phyloP scores from a whole-genome alignment of 2,888 invertebrate species.

The Timandra comae region DNA sequence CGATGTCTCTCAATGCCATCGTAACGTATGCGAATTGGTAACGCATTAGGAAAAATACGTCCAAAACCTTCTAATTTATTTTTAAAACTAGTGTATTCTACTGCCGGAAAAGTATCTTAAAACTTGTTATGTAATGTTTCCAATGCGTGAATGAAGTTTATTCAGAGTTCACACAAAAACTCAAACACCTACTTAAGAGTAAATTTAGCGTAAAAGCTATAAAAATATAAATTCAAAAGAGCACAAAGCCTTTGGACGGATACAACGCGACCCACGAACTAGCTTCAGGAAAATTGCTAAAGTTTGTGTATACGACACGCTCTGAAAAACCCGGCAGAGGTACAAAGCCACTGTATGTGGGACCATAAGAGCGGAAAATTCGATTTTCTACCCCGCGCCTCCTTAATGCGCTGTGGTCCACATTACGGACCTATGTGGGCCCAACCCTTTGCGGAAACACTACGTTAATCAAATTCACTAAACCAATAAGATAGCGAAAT shows the following conservation, averaged over 20 bases:
- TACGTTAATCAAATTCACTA: slow-evolving; percentile 66
- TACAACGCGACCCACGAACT: slow-evolving; percentile 5
- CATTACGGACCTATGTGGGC: slow-evolving; percentile 27
- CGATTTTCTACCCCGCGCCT: slow-evolving; percentile 67
- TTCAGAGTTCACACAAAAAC: slow-evolving; percentile 2
- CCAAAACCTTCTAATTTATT: too few relatives aligned
- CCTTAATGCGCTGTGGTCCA: slow-evolving; percentile 50
- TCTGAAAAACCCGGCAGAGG: slow-evolving; percentile 55
- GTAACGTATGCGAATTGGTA: too few relatives aligned
- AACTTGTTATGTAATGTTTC: neutral
- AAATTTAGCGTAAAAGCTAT: slow-evolving; percentile 17
- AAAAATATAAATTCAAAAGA: slow-evolving; percentile 14
- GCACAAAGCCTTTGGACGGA: slow-evolving; percentile 5
- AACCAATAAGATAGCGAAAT: slow-evolving; percentile 62
- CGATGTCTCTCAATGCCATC: too few relatives aligned
- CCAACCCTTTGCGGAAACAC: slow-evolving; percentile 63
- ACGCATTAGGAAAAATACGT: too few relatives aligned
- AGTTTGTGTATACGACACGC: slow-evolving; percentile 53
- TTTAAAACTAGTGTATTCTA: too few relatives aligned
- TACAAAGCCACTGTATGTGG: slow-evolving; percentile 38
- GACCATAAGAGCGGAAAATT: slow-evolving; percentile 63
- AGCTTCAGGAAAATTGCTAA: slow-evolving; percentile 26
- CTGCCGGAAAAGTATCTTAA: too few relatives aligned
- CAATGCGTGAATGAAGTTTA: slow-evolving; percentile 1
- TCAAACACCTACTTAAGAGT: slow-evolving; percentile 8